Evolutionary conservation across 2,797 vertebrate species (phyloP), one percentile per base, ranked within the genome.

Genomic region (Rallus crepitans): DNA sequence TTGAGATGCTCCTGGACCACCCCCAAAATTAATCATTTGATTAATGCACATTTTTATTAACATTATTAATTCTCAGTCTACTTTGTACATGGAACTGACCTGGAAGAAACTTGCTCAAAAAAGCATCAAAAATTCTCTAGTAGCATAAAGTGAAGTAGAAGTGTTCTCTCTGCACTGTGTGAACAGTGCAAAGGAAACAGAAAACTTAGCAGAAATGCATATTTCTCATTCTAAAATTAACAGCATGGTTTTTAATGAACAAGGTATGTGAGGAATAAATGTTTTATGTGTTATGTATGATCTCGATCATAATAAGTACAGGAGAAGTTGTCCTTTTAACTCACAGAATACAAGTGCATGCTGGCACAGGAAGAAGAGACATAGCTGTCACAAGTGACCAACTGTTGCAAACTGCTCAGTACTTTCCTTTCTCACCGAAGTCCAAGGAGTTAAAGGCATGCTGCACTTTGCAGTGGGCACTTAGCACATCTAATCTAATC

Each of bases 401-500:
- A 7, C 79, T 63, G 92, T 37, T 81, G 35, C 39, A 7, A 56
- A 93, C 50, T 37, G 65, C 76, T 82, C 57, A 20, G 25, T 55
- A 17, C 61, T 77, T 50, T 14, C n/a, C n/a, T 31, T 72, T 60
- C 82, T 71, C 64, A 42, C 56, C 42, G 23, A 72, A 68, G 55
- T 91, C 63, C 64, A 30, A 12, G 57, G 70, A 95, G 17, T 13
- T 87, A 77, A 87, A 90, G 60, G 24, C 37, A 8, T 24, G 33
- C 56, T 88, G 89, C 66, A 77, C 86, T 87, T 84, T 35, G 60
- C 82, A 48, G 45, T 11, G 78, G 39, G 63, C 89, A 88, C 75
- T 95, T 96, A 95, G 27, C 64, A 72, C 69, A 59, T 90, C 45
- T 91, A 71, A 66, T 73, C 66, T 45, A 91, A 95, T 96, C 52